Evolutionary conservation across 1,140 invertebrate species (phyloP), one percentile per base, ranked within the genome.

Genomic region (Lethrus apterus): DNA sequence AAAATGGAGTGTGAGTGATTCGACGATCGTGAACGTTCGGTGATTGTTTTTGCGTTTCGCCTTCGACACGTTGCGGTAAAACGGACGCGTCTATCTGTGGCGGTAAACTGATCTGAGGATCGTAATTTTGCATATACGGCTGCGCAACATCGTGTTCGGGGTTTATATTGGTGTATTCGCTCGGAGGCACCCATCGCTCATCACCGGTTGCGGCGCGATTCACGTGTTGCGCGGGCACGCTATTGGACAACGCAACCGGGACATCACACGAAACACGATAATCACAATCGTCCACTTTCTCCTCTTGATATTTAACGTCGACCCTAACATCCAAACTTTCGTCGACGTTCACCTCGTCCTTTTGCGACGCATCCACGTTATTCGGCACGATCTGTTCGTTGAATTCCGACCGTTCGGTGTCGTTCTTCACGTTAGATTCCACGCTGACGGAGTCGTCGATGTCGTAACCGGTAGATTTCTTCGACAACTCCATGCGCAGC

Each of bases 121-220:
- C 14, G 34, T 32, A 32, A 21, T 41, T 24, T 9, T 29, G 14
- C n/a, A 41, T 7, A 15, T 48, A 41, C 9, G 24, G 17, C n/a
- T 38, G 35, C 1, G 36, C 7, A 20, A 36, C 20, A 1, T 35
- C 32, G 9, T 17, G 29, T n/a, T n/a, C n/a, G 19, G 35, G 3
- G 17, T 42, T 42, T 11, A 21, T 18, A 38, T 44, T 17, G 43
- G 10, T 34, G 13, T 26, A 15, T 15, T 69, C 68, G 53, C 75
- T 77, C 2, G 77, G 77, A 14, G 78, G 78, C 2, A 81, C 77
- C 78, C 79, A 81, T 43, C 78, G 62, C 55, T 81, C 79, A 49
- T 80, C 78, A 8, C 69, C 71, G 26, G 68, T 67, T 14, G 52
- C 48, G 31, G 62, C 63, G 48, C 61, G 57, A 36, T 55, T 55